Percentiles rank a stretch among this genome's conserved stretches.
Conservation (phyloP, 2,113 vertebrate genomes). For the Tenebrosternarchus preto region DNA sequence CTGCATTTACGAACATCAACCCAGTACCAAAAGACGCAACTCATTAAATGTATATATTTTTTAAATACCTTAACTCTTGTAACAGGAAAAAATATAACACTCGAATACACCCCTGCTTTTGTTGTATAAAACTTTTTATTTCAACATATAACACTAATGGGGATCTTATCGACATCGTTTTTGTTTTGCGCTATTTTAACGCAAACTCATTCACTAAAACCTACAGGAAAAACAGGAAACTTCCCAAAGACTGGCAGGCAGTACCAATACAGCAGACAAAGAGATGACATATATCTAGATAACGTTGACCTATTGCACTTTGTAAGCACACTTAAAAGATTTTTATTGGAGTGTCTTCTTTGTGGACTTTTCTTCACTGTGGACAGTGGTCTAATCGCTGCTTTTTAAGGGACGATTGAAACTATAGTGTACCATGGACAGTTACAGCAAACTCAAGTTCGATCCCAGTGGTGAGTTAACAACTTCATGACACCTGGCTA, state of each 20-base stretch:
- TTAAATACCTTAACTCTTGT: background rate
- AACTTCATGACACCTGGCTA: no score
- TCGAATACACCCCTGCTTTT: no score
- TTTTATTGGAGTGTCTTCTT: background rate
- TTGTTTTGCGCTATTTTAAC: constrained; percentile 13
- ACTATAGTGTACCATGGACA: constrained; percentile 46
- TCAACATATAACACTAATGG: background rate
- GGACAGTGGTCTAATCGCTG: background rate
- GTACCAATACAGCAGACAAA: background rate
- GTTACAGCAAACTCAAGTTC: constrained; percentile 56
- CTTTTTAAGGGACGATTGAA: background rate
- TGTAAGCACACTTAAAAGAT: background rate
- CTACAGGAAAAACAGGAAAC: background rate
- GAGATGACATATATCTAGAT: background rate
- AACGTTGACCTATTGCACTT: background rate
- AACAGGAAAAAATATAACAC: no score
- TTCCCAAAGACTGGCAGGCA: background rate
- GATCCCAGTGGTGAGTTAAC: constrained; percentile 71
- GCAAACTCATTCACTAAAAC: background rate
- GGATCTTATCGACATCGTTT: no score
- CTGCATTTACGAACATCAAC: background rate
- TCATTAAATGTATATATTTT: background rate
- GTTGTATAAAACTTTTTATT: background rate
- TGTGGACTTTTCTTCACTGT: background rate
- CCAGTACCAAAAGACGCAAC: constrained; percentile 11